These are phyloP conservation scores for Lagria hirta DNA, from an alignment of 2,888 invertebrate genomes.

Conservation along the genomic window DNA sequence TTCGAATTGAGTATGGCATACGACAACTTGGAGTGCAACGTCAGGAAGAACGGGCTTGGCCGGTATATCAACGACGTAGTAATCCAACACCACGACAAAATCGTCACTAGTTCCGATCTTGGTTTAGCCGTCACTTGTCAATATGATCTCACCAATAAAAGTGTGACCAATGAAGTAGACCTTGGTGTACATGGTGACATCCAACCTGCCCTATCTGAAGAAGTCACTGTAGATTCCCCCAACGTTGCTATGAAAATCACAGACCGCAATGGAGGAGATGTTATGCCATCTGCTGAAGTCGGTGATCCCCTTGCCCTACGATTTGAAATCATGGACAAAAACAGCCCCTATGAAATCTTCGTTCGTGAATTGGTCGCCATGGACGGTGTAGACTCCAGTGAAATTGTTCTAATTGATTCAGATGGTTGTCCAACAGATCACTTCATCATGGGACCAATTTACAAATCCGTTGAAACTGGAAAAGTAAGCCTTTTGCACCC, in stretches of 20 bases:
- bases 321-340: slow-evolving; percentile 89
- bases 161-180: slow-evolving; percentile 89
- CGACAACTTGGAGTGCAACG: slow-evolving; percentile 90
- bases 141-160: slow-evolving; percentile 92
- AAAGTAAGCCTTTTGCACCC: slow-evolving; percentile 61
- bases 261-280: slow-evolving; percentile 79
- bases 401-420: slow-evolving; percentile 88
- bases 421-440: slow-evolving; percentile 92
- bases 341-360: slow-evolving; percentile 94
- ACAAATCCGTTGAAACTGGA: slow-evolving; percentile 76
- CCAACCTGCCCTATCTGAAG: slow-evolving; percentile 73
- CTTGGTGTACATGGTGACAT: slow-evolving; percentile 88
- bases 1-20: slow-evolving; percentile 92
- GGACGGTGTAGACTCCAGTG: slow-evolving; percentile 91
- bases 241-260: slow-evolving; percentile 94
- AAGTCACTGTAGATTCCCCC: slow-evolving; percentile 90
- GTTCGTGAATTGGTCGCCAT: slow-evolving; percentile 91
- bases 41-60: slow-evolving; percentile 84
- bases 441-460: slow-evolving; percentile 90
- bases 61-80: slow-evolving; percentile 82
- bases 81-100: slow-evolving; percentile 93
- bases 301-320: slow-evolving; percentile 89
- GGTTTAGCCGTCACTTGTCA: slow-evolving; percentile 92
- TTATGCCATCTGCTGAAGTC: slow-evolving; percentile 85
- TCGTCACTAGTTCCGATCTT: slow-evolving; percentile 91